phyloP scores from a whole-genome alignment of 1,140 invertebrate genomes.

The Pogonomyrmex barbatus region DNA sequence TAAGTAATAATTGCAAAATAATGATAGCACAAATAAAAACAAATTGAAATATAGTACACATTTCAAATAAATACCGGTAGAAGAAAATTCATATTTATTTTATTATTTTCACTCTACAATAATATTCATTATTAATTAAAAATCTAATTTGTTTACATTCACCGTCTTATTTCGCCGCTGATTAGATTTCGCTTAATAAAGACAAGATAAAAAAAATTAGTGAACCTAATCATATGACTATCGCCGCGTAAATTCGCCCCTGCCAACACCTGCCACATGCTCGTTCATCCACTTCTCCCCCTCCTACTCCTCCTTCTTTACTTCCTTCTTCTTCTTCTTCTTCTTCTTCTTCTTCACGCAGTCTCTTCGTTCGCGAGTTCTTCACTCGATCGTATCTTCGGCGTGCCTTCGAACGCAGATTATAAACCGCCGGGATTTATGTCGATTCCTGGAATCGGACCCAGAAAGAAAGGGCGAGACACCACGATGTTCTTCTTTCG shows the following conservation, averaged over 20 bases:
- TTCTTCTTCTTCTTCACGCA: constrained; percentile 37
- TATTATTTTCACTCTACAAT: background rate
- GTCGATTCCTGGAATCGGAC: constrained; percentile 83
- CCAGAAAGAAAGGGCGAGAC: constrained; percentile 62
- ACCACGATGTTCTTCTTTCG: constrained; percentile 64
- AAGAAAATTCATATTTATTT: constrained; percentile 2
- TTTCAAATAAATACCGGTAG: background rate
- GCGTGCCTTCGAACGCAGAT: constrained; percentile 81
- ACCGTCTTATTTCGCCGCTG: background rate
- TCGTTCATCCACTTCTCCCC: constrained; percentile 72
- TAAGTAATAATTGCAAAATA: background rate
- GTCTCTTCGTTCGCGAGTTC: constrained; percentile 71
- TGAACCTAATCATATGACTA: constrained; percentile 41
- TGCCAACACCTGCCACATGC: constrained; percentile 80
- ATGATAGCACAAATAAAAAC: background rate
- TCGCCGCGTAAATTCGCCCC: constrained; percentile 59
- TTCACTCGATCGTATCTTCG: constrained; percentile 83
- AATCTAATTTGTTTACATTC: background rate
- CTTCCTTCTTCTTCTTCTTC: constrained; percentile 18
- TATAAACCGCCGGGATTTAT: constrained; percentile 85
- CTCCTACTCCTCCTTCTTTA: constrained; percentile 32
- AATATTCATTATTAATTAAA: background rate
- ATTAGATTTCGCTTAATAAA: constrained; percentile 2
- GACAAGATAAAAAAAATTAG: constrained; percentile 22
- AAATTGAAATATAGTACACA: too few species aligned